Conservation (phyloP, 2,888 invertebrate species). For the Phengaris alcon region DNA sequence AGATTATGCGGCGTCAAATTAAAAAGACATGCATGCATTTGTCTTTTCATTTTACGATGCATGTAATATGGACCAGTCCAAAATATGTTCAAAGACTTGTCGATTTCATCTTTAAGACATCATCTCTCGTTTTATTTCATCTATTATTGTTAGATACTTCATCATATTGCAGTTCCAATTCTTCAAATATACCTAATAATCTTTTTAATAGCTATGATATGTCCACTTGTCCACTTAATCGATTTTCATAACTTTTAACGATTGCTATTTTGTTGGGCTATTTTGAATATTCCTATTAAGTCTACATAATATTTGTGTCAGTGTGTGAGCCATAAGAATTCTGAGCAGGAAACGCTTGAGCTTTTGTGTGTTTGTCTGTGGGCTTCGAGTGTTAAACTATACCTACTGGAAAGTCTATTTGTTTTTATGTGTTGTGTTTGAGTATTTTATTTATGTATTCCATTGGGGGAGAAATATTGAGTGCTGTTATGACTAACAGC, state of each 20-base stretch:
- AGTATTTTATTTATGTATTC: slow-evolving; percentile 35
- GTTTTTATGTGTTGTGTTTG: slow-evolving; percentile 32
- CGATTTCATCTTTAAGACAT: not conserved
- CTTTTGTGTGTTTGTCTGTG: slow-evolving; percentile 35
- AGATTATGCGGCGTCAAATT: slow-evolving; percentile 45
- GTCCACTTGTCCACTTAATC: not conserved
- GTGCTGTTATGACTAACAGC: slow-evolving; percentile 79
- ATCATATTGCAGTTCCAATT: not conserved
- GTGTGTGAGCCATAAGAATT: not conserved
- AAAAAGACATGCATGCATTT: not conserved
- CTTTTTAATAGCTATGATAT: too few species aligned
- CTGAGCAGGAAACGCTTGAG: slow-evolving; percentile 23
- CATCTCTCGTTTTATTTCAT: not conserved
- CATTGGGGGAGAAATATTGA: slow-evolving; percentile 46
- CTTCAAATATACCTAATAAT: not conserved
- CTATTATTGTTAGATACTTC: not conserved
- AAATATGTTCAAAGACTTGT: not conserved
- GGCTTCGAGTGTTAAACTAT: slow-evolving; percentile 31
- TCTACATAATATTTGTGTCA: not conserved
- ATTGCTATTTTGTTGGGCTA: not conserved
- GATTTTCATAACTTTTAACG: slow-evolving; percentile 1
- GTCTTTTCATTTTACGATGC: slow-evolving; percentile 20
- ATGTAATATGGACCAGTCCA: slow-evolving; percentile 1
- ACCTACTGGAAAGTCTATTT: not conserved
- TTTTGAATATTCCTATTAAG: too few species aligned